A percentile compares a stretch with the other conserved stretches of the same genome.
These are phyloP conservation scores for Tubiluchus corallicola DNA, from an alignment of 2,888 invertebrate species.

Conservation along the genomic window DNA sequence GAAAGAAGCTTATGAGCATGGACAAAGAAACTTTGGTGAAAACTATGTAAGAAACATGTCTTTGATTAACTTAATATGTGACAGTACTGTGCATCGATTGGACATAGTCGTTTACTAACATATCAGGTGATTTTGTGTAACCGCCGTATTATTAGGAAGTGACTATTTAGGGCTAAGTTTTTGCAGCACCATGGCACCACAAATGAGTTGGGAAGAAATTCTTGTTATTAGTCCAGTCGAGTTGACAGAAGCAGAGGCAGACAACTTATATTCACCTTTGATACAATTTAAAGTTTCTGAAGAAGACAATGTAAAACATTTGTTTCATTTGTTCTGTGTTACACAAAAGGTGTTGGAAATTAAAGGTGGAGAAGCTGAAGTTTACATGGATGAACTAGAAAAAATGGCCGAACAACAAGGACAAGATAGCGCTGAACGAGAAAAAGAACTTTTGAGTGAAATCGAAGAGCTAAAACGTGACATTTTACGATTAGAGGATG, in stretches of 20 bases:
- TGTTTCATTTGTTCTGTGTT: not conserved
- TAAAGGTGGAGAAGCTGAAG: not conserved
- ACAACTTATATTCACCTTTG: not conserved
- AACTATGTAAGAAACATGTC: no score
- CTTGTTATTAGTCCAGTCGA: not conserved
- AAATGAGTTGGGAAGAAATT: not conserved
- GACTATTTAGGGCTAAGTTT: no score
- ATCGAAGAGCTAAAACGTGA: not conserved
- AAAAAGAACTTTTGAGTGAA: not conserved
- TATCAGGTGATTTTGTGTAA: no score
- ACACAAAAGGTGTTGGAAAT: not conserved
- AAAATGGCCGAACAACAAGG: not conserved
- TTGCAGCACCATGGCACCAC: no score
- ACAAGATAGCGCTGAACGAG: not conserved
- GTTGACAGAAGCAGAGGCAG: not conserved
- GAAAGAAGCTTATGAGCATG: no score
- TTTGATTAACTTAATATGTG: no score
- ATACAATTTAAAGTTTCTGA: not conserved
- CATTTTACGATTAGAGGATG: conserved; percentile 1
- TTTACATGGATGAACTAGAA: not conserved
- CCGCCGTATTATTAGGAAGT: no score
- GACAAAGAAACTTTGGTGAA: no score
- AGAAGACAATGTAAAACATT: not conserved
- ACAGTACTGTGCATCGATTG: no score
- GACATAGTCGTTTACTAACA: no score